These are phyloP conservation scores for Nipponacmea schrenckii DNA, from an alignment of 2,888 invertebrate species.

Conservation along the genomic window DNA sequence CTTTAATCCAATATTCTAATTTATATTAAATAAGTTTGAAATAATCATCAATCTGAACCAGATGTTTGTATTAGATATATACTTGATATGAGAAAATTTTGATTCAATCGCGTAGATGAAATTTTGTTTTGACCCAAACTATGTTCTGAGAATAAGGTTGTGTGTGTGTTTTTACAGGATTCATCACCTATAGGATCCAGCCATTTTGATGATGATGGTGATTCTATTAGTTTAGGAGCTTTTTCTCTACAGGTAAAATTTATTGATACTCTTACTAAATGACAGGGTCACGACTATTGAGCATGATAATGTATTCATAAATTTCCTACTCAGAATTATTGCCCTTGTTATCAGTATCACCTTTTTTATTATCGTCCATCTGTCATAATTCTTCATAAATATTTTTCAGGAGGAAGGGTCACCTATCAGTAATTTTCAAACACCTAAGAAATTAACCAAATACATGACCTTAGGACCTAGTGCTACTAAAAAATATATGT, in stretches of 20 bases:
- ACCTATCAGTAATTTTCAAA: conserved; percentile 20
- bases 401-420: conserved; percentile 34
- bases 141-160: neutral
- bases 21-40: too few relatives aligned
- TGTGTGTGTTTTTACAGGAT: conserved; percentile 38
- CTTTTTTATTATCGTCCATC: neutral
- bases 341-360: neutral
- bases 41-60: too few relatives aligned
- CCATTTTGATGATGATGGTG: conserved; percentile 50
- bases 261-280: too few relatives aligned
- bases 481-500: conserved; percentile 36
- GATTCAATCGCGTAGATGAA: too few relatives aligned
- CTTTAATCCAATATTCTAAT: too few relatives aligned
- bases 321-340: too few relatives aligned
- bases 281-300: neutral
- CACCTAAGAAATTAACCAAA: conserved; percentile 27
- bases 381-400: neutral
- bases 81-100: too few relatives aligned
- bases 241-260: conserved; percentile 47
- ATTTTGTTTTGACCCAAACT: too few relatives aligned
- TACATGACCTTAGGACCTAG: conserved; percentile 38
- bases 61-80: too few relatives aligned
- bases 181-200: conserved; percentile 34
- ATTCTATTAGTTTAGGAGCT: conserved; percentile 55
- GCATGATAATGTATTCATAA: too few relatives aligned